Base-by-base conservation (phyloP, 1,140 invertebrate genomes). In the Calephelis virginiensis region DNA sequence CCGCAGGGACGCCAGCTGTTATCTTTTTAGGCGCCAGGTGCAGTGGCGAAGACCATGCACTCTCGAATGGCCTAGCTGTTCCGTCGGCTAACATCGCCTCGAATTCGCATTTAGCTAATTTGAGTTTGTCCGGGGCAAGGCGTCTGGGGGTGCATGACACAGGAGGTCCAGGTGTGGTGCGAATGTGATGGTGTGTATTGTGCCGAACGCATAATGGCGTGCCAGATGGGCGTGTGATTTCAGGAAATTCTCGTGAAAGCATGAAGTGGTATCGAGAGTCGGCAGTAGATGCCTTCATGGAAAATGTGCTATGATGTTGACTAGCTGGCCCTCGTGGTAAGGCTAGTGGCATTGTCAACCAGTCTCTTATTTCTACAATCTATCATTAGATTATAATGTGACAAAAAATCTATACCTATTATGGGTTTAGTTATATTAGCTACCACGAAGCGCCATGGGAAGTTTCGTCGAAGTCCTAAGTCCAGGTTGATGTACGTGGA, bases 351-450 rank as follows among this genome's bases (percentile, higher is more conserved):
- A 59, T 59, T 59, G 17, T 59, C 53, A 12, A 59, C 53, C 10
- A 59, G 53, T 59, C 28, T 59, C 28, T 59, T 59, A 59, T 59
- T 59, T 37, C 53, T n/a, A 59, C 61, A 62, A n/a, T 62, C 61
- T 46, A 62, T 43, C 13, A 62, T 45, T 28, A 62, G 46, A 11
- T 62, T 45, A 46, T 62, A 62, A 28, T 46, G 8, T 12, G 5
- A 46, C 11, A 62, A 47, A 47, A 62, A 62, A 13, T 46, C 61
- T 45, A 62, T 40, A 11, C 61, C 61, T 7, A 62, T 62, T 13
- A 62, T 59, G 13, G 60, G 38, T 46, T 61, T 61, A 3, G 40
- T 47, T 8, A 46, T 14, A 47, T 43, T 28, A 45, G 45, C 61
- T 14, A 62, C 43, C 14, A 47, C 46, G 13, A 62, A 62, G 17